Conservation (phyloP, 2,797 vertebrate species). For the Florisuga fusca region DNA sequence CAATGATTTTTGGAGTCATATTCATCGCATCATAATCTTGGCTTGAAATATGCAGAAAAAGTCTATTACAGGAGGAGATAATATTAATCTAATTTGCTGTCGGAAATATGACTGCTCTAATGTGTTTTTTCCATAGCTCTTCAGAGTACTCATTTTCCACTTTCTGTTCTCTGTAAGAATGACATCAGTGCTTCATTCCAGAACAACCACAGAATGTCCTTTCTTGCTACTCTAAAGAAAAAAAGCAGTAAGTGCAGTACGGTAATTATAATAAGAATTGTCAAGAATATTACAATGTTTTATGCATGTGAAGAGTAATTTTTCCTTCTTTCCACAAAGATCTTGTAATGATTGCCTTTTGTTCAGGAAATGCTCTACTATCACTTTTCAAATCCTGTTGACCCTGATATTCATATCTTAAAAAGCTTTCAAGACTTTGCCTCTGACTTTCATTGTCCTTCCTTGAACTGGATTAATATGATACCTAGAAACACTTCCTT, state of each 20-base stretch:
- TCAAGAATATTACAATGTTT: conserved; percentile 19
- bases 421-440: not conserved
- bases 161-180: not conserved
- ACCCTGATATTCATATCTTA: not conserved
- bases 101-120: not conserved
- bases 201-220: not conserved
- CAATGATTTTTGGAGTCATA: not conserved
- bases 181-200: not conserved
- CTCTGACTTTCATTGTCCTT: conserved; percentile 21
- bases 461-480: not conserved
- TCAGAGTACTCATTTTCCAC: not conserved
- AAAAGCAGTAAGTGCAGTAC: conserved; percentile 1
- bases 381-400: conserved; percentile 6
- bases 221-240: not conserved
- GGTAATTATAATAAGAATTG: conserved; percentile 26
- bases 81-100: not conserved
- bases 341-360: conserved; percentile 3
- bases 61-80: not conserved
- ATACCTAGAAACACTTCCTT: not conserved
- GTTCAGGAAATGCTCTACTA: not conserved
- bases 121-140: not conserved
- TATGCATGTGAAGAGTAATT: conserved; percentile 30
- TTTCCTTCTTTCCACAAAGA: not conserved
- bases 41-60: not conserved
- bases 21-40: not conserved